Percentiles rank a stretch among this genome's conserved stretches.
Conservation (phyloP, 1,140 invertebrate genomes). For the Drosophila neocordata region DNA sequence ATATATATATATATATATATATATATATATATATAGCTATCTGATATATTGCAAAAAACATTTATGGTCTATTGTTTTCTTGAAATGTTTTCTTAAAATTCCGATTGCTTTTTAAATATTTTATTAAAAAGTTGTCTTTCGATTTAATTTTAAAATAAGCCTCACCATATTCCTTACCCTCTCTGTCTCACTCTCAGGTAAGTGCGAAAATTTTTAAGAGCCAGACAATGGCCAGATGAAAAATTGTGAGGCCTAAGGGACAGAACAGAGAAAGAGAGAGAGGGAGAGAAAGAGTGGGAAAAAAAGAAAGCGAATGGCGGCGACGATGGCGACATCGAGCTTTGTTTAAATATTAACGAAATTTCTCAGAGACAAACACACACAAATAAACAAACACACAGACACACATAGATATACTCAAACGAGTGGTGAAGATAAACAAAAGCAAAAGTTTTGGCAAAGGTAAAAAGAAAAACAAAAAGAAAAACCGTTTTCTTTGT, state of each 20-base stretch:
- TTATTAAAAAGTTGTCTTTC: slow-evolving; percentile 1
- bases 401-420: slow-evolving; percentile 31
- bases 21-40: no score
- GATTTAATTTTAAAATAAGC: slow-evolving; percentile 10
- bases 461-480: slow-evolving; percentile 32
- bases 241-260: slow-evolving; percentile 53
- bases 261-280: slow-evolving; percentile 24
- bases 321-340: slow-evolving; percentile 27
- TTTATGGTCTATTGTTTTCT: no score
- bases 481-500: slow-evolving; percentile 43
- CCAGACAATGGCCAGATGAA: slow-evolving; percentile 40
- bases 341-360: slow-evolving; percentile 67
- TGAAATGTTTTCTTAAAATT: no score
- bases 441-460: slow-evolving; percentile 40
- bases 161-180: neutral
- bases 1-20: neutral
- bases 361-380: slow-evolving; percentile 30
- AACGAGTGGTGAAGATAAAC: slow-evolving; percentile 30
- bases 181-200: neutral
- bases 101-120: neutral
- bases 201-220: slow-evolving; percentile 1
- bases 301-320: slow-evolving; percentile 30
- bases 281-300: slow-evolving; percentile 5
- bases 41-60: no score
- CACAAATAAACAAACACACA: slow-evolving; percentile 24